These are phyloP conservation scores for Dinoponera quadriceps DNA, from an alignment of 1,140 invertebrate species.

Conservation along the genomic window DNA sequence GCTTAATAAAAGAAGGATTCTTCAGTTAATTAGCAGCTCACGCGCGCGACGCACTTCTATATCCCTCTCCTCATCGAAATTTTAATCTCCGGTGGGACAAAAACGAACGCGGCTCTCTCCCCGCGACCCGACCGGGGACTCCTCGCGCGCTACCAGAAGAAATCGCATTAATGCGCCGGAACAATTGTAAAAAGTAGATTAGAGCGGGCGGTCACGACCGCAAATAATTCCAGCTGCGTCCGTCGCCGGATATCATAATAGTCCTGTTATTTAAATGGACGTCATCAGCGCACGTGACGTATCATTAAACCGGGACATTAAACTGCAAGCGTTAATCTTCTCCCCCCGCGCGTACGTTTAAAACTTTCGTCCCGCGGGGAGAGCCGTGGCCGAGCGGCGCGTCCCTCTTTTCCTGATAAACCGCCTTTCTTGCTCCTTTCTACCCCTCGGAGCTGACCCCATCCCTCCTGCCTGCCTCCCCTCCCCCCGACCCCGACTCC, in stretches of 20 bases:
- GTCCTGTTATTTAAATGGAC: slow-evolving; percentile 60
- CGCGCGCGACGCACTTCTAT: background rate
- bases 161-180: slow-evolving; percentile 60
- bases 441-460: slow-evolving; percentile 31
- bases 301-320: slow-evolving; percentile 73
- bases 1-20: slow-evolving; percentile 56
- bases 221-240: slow-evolving; percentile 59
- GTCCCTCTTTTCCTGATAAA: slow-evolving; percentile 63
- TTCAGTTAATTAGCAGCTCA: slow-evolving; percentile 55
- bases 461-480: background rate
- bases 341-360: slow-evolving; percentile 71
- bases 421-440: slow-evolving; percentile 32
- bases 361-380: slow-evolving; percentile 76
- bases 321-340: slow-evolving; percentile 77
- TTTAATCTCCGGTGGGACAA: slow-evolving; percentile 59
- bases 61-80: slow-evolving; percentile 55
- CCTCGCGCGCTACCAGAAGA: slow-evolving; percentile 43
- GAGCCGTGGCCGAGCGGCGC: background rate
- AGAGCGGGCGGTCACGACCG: slow-evolving; percentile 52
- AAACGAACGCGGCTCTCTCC: slow-evolving; percentile 40
- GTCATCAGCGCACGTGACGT: slow-evolving; percentile 59
- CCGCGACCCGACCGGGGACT: slow-evolving; percentile 1
- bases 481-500: slow-evolving; percentile 44
- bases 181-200: slow-evolving; percentile 63
- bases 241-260: slow-evolving; percentile 58